These are phyloP conservation scores for Cataglyphis altisquamis DNA, from an alignment of 2,888 invertebrate species.

Conservation along the genomic window DNA sequence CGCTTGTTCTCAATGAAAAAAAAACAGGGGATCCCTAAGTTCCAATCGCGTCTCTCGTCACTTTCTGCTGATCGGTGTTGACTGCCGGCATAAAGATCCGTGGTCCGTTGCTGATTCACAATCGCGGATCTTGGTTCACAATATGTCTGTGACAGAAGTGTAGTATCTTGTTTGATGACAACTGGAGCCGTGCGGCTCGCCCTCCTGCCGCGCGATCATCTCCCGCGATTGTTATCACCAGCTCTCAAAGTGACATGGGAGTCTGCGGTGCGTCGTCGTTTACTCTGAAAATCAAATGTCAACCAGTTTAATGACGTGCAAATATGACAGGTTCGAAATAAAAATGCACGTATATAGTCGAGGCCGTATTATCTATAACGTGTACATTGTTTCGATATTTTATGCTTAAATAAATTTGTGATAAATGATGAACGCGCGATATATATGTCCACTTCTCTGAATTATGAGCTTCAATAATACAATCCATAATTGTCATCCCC, in stretches of 20 bases:
- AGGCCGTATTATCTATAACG: conserved; percentile 5
- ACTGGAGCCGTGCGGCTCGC: conserved; percentile 73
- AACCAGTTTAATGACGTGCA: conserved; percentile 3
- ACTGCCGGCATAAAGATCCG: conserved; percentile 76
- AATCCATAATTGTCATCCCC: conserved; percentile 9
- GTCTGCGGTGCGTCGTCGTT: neutral
- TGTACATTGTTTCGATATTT: neutral
- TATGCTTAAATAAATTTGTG: conserved; percentile 11
- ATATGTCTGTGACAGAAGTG: conserved; percentile 55
- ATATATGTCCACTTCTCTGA: neutral
- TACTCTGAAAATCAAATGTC: conserved; percentile 18
- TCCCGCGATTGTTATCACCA: conserved; percentile 45
- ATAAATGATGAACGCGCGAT: conserved; percentile 9
- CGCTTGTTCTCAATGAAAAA: conserved; percentile 43
- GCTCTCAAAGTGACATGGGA: neutral
- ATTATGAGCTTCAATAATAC: conserved; percentile 16
- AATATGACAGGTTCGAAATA: neutral
- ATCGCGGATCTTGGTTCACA: conserved; percentile 32
- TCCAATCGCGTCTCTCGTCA: conserved; percentile 70
- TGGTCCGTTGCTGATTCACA: conserved; percentile 29
- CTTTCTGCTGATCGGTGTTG: conserved; percentile 63
- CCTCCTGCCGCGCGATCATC: conserved; percentile 72
- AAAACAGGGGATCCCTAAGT: conserved; percentile 64
- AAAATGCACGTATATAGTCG: neutral
- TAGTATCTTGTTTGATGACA: conserved; percentile 57